Percentiles rank a stretch among this genome's conserved stretches.
These are phyloP conservation scores for Otolemur garnettii DNA, from an alignment of 2,113 vertebrate species.

Conservation along the genomic window DNA sequence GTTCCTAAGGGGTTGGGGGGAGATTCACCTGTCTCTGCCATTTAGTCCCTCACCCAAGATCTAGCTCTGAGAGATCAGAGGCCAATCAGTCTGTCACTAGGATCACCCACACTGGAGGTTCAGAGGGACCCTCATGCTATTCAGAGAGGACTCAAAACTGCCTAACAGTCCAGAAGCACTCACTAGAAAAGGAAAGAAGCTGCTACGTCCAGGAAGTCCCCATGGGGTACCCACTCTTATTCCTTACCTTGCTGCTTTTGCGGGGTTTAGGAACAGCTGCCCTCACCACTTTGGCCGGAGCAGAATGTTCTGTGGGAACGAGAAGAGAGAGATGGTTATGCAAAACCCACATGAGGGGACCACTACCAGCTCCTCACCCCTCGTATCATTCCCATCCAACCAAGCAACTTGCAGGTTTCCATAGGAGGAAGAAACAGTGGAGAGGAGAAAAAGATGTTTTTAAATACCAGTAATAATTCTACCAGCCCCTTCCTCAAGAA, in stretches of 20 bases:
- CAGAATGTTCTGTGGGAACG: conserved; percentile 90
- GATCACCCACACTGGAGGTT: neutral
- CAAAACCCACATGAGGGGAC: neutral
- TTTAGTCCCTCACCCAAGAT: neutral
- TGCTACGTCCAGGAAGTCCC: neutral
- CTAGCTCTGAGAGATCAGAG: neutral
- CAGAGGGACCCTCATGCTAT: neutral
- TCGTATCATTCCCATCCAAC: neutral
- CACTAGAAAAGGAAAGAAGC: neutral
- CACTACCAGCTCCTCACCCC: neutral
- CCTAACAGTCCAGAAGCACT: neutral
- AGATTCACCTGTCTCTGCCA: neutral
- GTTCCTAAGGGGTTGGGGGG: neutral
- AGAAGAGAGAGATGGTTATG: conserved; percentile 57
- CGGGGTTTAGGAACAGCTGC: conserved; percentile 93
- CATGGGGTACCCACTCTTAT: neutral
- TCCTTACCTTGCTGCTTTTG: conserved; percentile 96
- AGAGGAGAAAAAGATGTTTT: neutral
- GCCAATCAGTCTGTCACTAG: neutral
- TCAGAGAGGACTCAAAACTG: neutral
- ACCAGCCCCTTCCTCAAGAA: neutral
- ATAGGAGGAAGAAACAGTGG: neutral
- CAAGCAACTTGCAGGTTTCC: neutral
- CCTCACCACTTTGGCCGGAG: conserved; percentile 95
- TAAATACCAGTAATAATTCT: neutral